Percentiles rank a stretch among this genome's conserved stretches.
phyloP scores from a whole-genome alignment of 1,140 invertebrate genomes.

The Linepithema humile region DNA sequence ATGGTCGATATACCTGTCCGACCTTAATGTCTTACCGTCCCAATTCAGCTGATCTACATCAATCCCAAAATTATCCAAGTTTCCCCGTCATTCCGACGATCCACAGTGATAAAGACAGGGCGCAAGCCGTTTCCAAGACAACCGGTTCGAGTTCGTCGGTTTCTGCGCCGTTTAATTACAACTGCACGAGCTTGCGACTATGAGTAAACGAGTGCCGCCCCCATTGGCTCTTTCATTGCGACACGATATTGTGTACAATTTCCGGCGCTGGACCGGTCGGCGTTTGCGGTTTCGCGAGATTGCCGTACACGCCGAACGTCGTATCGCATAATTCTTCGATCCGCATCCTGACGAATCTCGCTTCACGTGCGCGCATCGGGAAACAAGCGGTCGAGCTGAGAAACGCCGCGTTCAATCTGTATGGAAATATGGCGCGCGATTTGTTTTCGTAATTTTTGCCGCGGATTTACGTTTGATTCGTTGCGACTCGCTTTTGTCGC shows the following conservation, averaged over 20 bases:
- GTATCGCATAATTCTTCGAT: background rate
- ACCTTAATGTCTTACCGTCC: conserved; percentile 8
- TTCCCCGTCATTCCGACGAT: conserved; percentile 4
- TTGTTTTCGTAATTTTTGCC: conserved; percentile 17
- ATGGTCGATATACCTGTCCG: conserved; percentile 37
- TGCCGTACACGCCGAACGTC: background rate
- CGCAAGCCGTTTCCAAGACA: background rate
- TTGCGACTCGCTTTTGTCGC: conserved; percentile 9
- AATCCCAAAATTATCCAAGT: conserved; percentile 36
- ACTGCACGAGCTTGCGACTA: background rate
- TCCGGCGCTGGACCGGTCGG: background rate
- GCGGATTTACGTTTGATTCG: conserved; percentile 35
- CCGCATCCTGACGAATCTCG: background rate
- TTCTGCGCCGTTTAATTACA: conserved; percentile 28
- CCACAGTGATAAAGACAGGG: conserved; percentile 14
- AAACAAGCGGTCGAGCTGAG: background rate
- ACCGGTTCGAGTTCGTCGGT: background rate
- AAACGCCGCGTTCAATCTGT: too few relatives aligned
- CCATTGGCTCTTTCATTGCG: background rate
- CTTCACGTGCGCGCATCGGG: too few relatives aligned
- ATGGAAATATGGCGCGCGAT: conserved; percentile 48
- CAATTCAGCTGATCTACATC: conserved; percentile 21
- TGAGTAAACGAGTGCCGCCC: conserved; percentile 1
- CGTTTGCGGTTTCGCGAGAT: background rate
- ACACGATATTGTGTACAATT: background rate